Percentiles rank a stretch among this genome's conserved stretches.
Conservation (phyloP, 2,797 vertebrate species). For the Clarias fuscus region DNA sequence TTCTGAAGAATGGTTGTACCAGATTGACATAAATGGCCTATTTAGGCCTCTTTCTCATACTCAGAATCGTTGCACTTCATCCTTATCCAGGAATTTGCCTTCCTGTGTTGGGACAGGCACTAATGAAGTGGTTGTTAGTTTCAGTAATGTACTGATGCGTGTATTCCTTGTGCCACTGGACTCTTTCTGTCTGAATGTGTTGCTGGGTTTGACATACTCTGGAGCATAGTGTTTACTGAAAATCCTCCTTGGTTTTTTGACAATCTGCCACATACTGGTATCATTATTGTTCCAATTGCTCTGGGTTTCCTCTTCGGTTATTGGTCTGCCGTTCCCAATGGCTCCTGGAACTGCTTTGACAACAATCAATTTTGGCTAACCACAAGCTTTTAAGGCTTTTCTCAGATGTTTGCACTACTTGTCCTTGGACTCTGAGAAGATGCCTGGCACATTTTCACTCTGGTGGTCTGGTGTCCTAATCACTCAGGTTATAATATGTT, state of each 20-base stretch:
- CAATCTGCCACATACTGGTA: background rate
- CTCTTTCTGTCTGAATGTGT: background rate
- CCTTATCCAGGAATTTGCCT: slow-evolving; percentile 4
- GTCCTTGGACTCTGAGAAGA: background rate
- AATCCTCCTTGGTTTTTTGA: background rate
- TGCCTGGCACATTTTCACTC: background rate
- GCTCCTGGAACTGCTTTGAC: background rate
- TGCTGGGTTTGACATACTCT: slow-evolving; percentile 20
- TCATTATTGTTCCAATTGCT: background rate
- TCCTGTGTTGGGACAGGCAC: slow-evolving; percentile 15
- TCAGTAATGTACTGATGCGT: background rate
- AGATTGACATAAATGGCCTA: background rate
- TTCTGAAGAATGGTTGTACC: background rate
- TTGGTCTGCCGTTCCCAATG: background rate
- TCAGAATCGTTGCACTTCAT: background rate
- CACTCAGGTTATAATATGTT: background rate
- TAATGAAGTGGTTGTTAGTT: slow-evolving; percentile 15
- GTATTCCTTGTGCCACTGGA: background rate
- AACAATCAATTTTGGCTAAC: background rate
- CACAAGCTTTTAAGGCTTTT: slow-evolving; percentile 14
- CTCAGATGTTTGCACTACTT: background rate
- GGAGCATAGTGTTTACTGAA: slow-evolving; percentile 13
- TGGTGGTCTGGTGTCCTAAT: background rate
- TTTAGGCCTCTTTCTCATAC: background rate
- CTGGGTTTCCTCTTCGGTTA: background rate